Percentiles rank a stretch among this genome's conserved stretches.
Evolutionary conservation across 2,888 invertebrate genomes (phyloP).

Genomic region (Polia nebulosa): DNA sequence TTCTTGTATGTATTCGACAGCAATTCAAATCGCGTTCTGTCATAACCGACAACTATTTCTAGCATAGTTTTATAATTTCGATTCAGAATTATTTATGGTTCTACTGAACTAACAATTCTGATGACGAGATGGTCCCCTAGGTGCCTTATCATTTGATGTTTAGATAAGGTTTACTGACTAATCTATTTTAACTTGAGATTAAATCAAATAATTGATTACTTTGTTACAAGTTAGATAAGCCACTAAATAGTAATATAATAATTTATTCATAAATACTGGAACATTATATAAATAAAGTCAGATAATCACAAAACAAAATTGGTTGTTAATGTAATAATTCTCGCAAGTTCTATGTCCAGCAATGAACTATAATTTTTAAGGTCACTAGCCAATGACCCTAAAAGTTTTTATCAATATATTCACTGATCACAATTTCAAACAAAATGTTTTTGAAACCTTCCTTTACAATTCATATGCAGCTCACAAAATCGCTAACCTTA

Average conservation of each 20-base stretch:
- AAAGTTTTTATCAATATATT: background rate
- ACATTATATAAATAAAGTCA: background rate
- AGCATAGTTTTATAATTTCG: background rate
- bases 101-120: background rate
- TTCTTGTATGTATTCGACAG: background rate
- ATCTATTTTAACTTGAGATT: background rate
- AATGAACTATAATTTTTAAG: background rate
- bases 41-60: background rate
- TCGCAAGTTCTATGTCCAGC: background rate
- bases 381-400: background rate
- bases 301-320: background rate
- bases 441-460: background rate
- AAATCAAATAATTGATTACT: slow-evolving; percentile 3
- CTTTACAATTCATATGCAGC: slow-evolving; percentile 24
- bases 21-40: background rate
- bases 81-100: background rate
- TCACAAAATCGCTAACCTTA: slow-evolving; percentile 56
- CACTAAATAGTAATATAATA: background rate
- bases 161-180: background rate
- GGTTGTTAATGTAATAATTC: background rate
- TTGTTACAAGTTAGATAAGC: background rate
- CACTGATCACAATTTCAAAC: background rate
- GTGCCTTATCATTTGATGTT: background rate
- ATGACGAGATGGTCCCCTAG: background rate
- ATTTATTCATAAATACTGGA: slow-evolving; percentile 2